A percentile compares a stretch with the other conserved stretches of the same genome.
Evolutionary conservation across 2,797 vertebrate genomes (phyloP).

Genomic region (Notolepis coatsorum): DNA sequence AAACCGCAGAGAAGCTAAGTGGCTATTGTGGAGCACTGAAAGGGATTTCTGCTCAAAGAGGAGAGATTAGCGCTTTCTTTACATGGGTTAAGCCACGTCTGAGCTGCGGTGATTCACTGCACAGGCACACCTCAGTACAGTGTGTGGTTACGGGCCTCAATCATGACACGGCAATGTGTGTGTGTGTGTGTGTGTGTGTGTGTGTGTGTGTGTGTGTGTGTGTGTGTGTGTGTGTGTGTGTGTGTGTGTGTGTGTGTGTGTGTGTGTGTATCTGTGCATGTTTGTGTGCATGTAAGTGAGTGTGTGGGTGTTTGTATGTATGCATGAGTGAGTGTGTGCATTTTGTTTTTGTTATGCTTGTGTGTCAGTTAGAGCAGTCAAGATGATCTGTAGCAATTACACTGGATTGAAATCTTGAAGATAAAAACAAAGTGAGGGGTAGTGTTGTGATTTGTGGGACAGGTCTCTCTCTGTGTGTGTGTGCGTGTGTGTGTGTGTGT

Average conservation of each 20-base stretch:
- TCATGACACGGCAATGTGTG: background rate
- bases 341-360: no score
- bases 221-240: conserved; percentile 2
- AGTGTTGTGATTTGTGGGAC: no score
- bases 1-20: conserved; percentile 11
- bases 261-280: no score
- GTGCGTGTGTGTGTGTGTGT: background rate
- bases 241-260: background rate
- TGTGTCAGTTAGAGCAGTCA: no score
- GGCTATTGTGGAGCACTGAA: background rate
- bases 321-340: no score
- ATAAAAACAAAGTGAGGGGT: no score
- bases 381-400: no score
- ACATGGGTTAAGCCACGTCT: conserved; percentile 34
- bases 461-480: no score
- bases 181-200: conserved; percentile 28
- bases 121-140: conserved; percentile 3
- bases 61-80: conserved; percentile 31
- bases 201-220: conserved; percentile 18
- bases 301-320: no score
- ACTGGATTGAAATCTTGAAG: no score
- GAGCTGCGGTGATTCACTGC: conserved; percentile 32
- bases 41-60: conserved; percentile 16
- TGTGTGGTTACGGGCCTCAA: background rate
- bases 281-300: no score